Percentiles rank a stretch among this genome's conserved stretches.
These are phyloP conservation scores for Miichthys miiuy DNA, from an alignment of 2,797 vertebrate genomes.

Conservation along the genomic window DNA sequence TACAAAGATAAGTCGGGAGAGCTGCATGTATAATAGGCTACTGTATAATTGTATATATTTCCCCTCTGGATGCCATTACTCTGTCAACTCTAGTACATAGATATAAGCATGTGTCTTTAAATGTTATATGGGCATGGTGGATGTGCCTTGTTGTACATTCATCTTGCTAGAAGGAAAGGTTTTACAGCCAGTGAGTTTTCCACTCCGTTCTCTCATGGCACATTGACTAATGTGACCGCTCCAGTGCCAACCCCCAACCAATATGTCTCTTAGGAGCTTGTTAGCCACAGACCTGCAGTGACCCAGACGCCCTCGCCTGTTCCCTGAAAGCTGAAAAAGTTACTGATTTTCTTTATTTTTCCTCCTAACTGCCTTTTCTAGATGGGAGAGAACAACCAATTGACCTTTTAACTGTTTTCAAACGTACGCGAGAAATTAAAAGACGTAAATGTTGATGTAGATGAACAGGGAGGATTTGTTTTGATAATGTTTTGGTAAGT, in stretches of 20 bases:
- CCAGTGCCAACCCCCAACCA: slow-evolving; percentile 59
- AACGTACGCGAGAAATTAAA: not conserved
- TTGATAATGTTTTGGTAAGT: not conserved
- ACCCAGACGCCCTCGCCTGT: slow-evolving; percentile 61
- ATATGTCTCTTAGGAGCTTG: slow-evolving; percentile 79
- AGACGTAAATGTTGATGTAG: not conserved
- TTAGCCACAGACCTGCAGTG: slow-evolving; percentile 75
- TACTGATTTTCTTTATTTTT: slow-evolving; percentile 11
- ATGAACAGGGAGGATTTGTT: not conserved
- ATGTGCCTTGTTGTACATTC: slow-evolving; percentile 50
- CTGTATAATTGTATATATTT: slow-evolving; percentile 39
- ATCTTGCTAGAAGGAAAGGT: slow-evolving; percentile 58
- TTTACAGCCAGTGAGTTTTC: slow-evolving; percentile 71
- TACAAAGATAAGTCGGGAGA: not conserved
- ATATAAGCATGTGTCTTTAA: not conserved
- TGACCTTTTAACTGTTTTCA: slow-evolving; percentile 7
- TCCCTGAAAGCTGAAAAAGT: slow-evolving; percentile 58
- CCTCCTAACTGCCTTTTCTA: slow-evolving; percentile 17
- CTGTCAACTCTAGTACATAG: slow-evolving; percentile 1
- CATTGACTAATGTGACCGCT: slow-evolving; percentile 70
- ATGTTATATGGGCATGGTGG: slow-evolving; percentile 9
- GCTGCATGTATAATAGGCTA: slow-evolving; percentile 28
- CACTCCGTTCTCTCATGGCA: slow-evolving; percentile 64
- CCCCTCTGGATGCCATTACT: slow-evolving; percentile 28
- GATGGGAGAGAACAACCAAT: slow-evolving; percentile 9